These are phyloP conservation scores for Adela reaumurella DNA, from an alignment of 2,888 invertebrate genomes.

Conservation along the genomic window DNA sequence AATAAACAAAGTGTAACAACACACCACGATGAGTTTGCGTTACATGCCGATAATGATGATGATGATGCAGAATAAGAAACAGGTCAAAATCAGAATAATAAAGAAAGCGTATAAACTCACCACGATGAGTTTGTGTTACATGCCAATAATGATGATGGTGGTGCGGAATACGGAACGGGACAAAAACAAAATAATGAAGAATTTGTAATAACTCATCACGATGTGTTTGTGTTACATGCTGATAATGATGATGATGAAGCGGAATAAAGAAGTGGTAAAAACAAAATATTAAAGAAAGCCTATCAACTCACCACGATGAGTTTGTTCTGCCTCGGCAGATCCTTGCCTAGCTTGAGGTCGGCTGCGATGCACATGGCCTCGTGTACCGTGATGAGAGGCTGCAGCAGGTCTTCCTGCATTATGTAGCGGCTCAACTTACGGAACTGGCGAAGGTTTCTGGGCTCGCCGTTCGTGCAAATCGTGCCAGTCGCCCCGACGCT, in stretches of 20 bases:
- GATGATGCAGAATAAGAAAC: no score
- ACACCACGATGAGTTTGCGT: no score
- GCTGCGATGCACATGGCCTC: constrained; percentile 90
- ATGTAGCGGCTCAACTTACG: constrained; percentile 90
- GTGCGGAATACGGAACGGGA: constrained; percentile 88
- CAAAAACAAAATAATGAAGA: no score
- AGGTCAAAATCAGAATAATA: no score
- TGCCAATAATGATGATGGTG: constrained; percentile 82
- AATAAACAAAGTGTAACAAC: no score
- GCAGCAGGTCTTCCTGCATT: constrained; percentile 88
- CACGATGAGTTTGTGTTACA: constrained; percentile 63
- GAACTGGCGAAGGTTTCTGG: constrained; percentile 73
- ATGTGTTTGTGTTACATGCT: neutral
- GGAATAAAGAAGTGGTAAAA: no score
- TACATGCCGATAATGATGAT: no score
- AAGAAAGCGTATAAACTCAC: no score
- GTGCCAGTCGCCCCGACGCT: constrained; percentile 66
- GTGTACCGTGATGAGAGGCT: constrained; percentile 81
- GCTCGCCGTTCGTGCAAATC: constrained; percentile 74
- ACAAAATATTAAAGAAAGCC: no score
- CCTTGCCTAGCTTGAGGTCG: constrained; percentile 78
- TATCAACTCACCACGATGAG: constrained; percentile 67
- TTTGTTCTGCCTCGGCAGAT: constrained; percentile 61
- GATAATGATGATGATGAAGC: neutral
- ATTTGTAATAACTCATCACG: no score